These are phyloP conservation scores for Macrosoma leucophasiata DNA, from an alignment of 2,888 invertebrate species.

Conservation along the genomic window DNA sequence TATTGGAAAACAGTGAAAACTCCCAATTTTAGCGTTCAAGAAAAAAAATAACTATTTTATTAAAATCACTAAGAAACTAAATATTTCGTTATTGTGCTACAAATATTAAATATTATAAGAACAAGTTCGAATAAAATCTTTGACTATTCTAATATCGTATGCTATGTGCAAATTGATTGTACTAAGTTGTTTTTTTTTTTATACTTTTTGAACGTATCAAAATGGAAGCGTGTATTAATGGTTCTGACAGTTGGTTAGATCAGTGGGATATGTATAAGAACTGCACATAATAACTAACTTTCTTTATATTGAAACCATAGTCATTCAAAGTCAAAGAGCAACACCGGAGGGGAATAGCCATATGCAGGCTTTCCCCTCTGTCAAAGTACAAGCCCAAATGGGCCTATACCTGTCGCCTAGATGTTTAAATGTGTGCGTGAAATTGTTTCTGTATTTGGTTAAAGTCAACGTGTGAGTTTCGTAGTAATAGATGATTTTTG, in stretches of 20 bases:
- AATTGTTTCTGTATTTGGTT: too few species aligned
- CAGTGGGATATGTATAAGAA: slow-evolving; percentile 25
- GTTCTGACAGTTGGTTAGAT: slow-evolving; percentile 41
- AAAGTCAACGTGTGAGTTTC: too few species aligned
- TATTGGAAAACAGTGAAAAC: slow-evolving; percentile 47
- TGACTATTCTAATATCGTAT: slow-evolving; percentile 39
- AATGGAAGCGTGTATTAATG: slow-evolving; percentile 44
- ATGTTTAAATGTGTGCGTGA: too few species aligned
- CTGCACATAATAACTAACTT: slow-evolving; percentile 38
- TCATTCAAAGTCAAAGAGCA: too few species aligned
- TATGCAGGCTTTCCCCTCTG: too few species aligned
- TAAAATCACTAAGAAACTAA: slow-evolving; percentile 48
- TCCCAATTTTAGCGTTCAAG: slow-evolving; percentile 15
- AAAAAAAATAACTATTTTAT: slow-evolving; percentile 45
- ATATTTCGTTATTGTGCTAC: slow-evolving; percentile 45
- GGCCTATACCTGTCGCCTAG: too few species aligned
- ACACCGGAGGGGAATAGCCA: too few species aligned
- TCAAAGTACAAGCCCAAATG: too few species aligned
- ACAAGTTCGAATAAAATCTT: slow-evolving; percentile 34
- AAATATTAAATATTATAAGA: slow-evolving; percentile 30
- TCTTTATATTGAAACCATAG: too few species aligned
- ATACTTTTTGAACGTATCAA: slow-evolving; percentile 30
- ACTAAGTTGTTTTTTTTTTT: slow-evolving; percentile 43
- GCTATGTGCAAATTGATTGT: slow-evolving; percentile 58
- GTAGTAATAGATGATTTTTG: too few species aligned